These are phyloP conservation scores for Eugnorisma glareosa DNA, from an alignment of 2,888 invertebrate species.

Conservation along the genomic window DNA sequence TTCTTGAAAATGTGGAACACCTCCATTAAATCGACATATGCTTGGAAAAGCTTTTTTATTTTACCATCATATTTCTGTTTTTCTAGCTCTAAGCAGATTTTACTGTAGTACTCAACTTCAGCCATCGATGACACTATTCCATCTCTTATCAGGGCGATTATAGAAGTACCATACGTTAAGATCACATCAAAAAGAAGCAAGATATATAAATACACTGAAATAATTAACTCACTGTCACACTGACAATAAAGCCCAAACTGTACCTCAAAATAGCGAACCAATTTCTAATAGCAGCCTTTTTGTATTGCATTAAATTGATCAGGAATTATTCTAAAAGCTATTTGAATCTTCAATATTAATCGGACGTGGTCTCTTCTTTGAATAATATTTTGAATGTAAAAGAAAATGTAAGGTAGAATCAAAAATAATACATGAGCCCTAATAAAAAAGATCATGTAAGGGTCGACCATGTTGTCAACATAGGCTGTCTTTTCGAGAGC, in stretches of 20 bases:
- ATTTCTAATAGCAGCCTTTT: slow-evolving; percentile 9
- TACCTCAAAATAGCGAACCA: slow-evolving; percentile 9
- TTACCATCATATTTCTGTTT: slow-evolving; percentile 6
- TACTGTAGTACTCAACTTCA: slow-evolving; percentile 32
- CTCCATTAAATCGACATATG: slow-evolving; percentile 34
- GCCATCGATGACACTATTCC: slow-evolving; percentile 36
- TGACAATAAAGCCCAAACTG: background rate
- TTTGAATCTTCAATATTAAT: slow-evolving; percentile 44
- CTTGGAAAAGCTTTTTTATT: slow-evolving; percentile 31
- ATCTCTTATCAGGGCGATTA: slow-evolving; percentile 36
- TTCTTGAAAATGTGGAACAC: slow-evolving; percentile 38
- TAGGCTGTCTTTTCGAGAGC: no score
- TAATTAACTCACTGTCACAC: background rate
- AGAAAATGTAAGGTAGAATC: background rate
- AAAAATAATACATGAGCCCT: background rate
- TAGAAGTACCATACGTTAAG: slow-evolving; percentile 17
- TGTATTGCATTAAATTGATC: slow-evolving; percentile 26
- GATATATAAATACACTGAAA: slow-evolving; percentile 5
- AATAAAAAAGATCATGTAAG: background rate
- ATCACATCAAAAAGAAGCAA: slow-evolving; percentile 23
- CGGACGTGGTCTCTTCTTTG: slow-evolving; percentile 29
- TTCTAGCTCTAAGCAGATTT: slow-evolving; percentile 12
- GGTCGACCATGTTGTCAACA: no score
- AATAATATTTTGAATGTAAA: slow-evolving; percentile 25
- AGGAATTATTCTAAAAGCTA: slow-evolving; percentile 29